phyloP scores from a whole-genome alignment of 2,797 vertebrate species.

The Luscinia megarhynchos region DNA sequence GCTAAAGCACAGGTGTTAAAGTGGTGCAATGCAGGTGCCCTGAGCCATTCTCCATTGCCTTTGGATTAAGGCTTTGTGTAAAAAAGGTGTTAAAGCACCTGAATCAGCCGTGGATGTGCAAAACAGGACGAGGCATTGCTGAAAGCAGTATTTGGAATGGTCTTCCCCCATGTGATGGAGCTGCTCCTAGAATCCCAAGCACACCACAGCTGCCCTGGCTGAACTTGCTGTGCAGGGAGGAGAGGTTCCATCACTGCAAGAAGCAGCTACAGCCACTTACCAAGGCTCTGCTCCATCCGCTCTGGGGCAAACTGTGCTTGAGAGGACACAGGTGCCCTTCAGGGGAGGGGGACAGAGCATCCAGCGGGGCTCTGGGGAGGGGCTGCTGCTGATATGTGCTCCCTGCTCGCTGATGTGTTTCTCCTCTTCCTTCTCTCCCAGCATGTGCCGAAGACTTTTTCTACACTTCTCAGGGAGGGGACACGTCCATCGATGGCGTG shows the following conservation, averaged over 20 bases:
- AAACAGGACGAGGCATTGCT: not conserved
- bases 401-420: not conserved
- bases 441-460: constrained; percentile 89
- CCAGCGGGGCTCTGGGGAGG: accelerated
- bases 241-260: not conserved
- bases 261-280: accelerated
- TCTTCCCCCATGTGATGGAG: accelerated
- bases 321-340: not conserved
- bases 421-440: constrained; percentile 40
- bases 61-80: not conserved
- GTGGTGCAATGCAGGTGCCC: not conserved
- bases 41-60: not conserved
- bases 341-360: not conserved
- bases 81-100: not conserved
- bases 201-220: not conserved
- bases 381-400: no score
- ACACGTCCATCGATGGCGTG: constrained; percentile 86
- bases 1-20: not conserved
- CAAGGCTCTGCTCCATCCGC: not conserved
- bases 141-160: not conserved
- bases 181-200: not conserved
- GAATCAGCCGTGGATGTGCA: accelerated
- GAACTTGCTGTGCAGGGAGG: not conserved
- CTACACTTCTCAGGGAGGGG: constrained; percentile 88
- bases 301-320: not conserved